A percentile compares a stretch with the other conserved stretches of the same genome.
Evolutionary conservation across 2,797 vertebrate species (phyloP).

Genomic region (Rhabdophis nuchalis): DNA sequence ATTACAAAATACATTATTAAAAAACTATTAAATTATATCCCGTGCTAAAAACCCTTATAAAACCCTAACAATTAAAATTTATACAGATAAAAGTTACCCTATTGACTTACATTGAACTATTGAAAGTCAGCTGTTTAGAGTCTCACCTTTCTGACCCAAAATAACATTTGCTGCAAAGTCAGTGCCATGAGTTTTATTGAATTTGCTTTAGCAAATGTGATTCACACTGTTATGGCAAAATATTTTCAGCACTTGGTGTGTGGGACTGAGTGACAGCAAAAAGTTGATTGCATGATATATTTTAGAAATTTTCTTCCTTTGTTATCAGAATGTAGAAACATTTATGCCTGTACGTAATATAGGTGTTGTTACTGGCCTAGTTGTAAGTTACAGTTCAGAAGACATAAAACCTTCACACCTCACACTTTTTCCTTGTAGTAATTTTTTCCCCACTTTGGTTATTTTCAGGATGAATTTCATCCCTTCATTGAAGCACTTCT

Average conservation of each 20-base stretch:
- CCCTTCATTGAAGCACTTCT: conserved; percentile 99
- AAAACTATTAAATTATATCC: too few relatives aligned
- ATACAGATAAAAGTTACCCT: too few relatives aligned
- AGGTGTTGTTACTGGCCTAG: not conserved
- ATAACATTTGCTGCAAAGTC: not conserved
- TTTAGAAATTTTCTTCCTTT: not conserved
- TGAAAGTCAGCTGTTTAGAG: conserved; percentile 2
- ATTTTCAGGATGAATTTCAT: conserved; percentile 91
- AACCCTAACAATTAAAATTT: too few relatives aligned
- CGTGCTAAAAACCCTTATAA: too few relatives aligned
- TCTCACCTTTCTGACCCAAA: not conserved
- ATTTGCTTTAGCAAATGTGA: not conserved
- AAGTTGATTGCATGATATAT: not conserved
- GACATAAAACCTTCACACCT: conserved; percentile 16
- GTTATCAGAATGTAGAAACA: not conserved
- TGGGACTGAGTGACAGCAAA: not conserved
- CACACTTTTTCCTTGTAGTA: conserved; percentile 39
- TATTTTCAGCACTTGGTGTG: conserved; percentile 41
- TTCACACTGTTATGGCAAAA: not conserved
- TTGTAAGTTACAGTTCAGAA: not conserved
- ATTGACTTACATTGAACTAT: not conserved
- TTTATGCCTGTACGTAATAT: not conserved
- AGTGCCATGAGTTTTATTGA: not conserved
- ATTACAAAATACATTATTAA: too few relatives aligned
- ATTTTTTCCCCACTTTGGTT: conserved; percentile 26